These are phyloP conservation scores for Diarsia mendica DNA, from an alignment of 2,888 invertebrate species.

Conservation along the genomic window DNA sequence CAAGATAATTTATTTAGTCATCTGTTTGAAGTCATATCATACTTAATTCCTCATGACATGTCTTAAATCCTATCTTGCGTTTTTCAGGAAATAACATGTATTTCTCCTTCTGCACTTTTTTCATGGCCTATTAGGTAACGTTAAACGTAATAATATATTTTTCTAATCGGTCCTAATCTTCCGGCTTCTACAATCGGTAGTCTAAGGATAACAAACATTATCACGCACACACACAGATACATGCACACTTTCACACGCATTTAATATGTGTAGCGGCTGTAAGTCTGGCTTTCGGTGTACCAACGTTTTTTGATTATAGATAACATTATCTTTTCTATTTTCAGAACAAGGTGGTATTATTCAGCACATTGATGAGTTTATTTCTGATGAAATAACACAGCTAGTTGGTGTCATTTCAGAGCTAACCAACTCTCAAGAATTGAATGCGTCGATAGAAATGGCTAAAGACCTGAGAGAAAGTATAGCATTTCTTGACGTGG, in stretches of 20 bases:
- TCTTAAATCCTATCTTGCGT: slow-evolving; percentile 10
- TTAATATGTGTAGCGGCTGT: slow-evolving; percentile 17
- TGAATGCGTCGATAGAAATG: slow-evolving; percentile 53
- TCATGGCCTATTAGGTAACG: slow-evolving; percentile 20
- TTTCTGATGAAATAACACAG: slow-evolving; percentile 63
- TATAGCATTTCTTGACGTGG: slow-evolving; percentile 47
- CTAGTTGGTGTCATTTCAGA: slow-evolving; percentile 62
- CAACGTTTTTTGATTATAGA: background rate
- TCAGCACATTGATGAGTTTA: slow-evolving; percentile 69
- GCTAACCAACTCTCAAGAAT: slow-evolving; percentile 58
- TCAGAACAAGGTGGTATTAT: slow-evolving; percentile 59
- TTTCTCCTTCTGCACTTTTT: background rate
- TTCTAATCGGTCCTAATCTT: slow-evolving; percentile 3
- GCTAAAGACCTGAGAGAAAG: slow-evolving; percentile 64
- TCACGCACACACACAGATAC: slow-evolving; percentile 35
- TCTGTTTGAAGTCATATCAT: slow-evolving; percentile 31
- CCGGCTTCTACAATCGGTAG: slow-evolving; percentile 11
- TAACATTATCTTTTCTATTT: slow-evolving; percentile 33
- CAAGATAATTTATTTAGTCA: slow-evolving; percentile 29
- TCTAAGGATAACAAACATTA: slow-evolving; percentile 28
- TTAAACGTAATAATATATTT: slow-evolving; percentile 10
- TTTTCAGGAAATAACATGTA: slow-evolving; percentile 16
- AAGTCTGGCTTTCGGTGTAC: slow-evolving; percentile 31
- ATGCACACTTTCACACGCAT: slow-evolving; percentile 37
- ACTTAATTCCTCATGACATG: slow-evolving; percentile 21